Base-by-base conservation (phyloP, 2,888 invertebrate species). In the Philhelius pedissequus region DNA sequence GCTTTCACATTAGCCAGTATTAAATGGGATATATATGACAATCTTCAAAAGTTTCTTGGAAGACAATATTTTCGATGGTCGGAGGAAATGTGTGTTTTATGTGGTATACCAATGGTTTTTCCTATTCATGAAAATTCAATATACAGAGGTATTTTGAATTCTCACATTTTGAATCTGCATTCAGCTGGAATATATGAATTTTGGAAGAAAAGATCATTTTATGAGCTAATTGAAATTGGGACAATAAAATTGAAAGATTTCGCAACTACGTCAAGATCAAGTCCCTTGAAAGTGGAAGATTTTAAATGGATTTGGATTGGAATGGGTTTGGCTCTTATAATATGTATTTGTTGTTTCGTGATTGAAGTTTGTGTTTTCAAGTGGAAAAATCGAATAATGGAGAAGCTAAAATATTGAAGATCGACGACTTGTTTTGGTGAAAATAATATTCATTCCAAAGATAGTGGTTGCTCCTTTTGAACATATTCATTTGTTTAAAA, bases 61-160 rank as follows among this genome's bases (percentile, higher is more conserved):
- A n/a, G n/a, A n/a, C n/a, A n/a, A n/a, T n/a, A n/a, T n/a, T n/a
- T n/a, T n/a, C n/a, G n/a, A n/a, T n/a, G n/a, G n/a, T n/a, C n/a
- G n/a, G n/a, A n/a, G n/a, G n/a, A 0, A 88, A 89, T 38, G 86
- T 90, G 4, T 90, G 90, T 86, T 15, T 27, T n/a, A n/a, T n/a
- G n/a, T n/a, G n/a, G n/a, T n/a, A n/a, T n/a, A n/a, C n/a, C 3
- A 27, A 7, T 8, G 4, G 4, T 4, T 64, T 69, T 90, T 77
- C 89, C 90, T 0, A 45, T 90, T 0, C 87, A 89, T 0, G 88
- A 89, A 50, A 90, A 89, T 60, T 89, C 90, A 0, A 87, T 90
- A 6, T 90, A 87, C 35, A 86, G 68, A 73, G 73, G 87, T 4
- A 86, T 87, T 0, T 13, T 90, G 11, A 70, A 87, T 8, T 60